Base-by-base conservation (phyloP, 2,113 vertebrate genomes). In the Furnarius figulus region DNA sequence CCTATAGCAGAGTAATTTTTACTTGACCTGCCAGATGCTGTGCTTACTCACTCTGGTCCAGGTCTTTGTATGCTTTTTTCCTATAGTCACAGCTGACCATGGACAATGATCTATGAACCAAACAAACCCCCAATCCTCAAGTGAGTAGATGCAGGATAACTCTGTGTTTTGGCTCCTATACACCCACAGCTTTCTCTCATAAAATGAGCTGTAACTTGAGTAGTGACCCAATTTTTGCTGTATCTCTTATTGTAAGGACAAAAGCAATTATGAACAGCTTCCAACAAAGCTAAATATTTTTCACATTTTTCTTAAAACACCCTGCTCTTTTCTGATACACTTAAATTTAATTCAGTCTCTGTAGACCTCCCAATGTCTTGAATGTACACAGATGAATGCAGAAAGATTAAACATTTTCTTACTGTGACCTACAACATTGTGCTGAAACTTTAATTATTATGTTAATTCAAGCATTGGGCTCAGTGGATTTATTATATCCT, bases 381-480 rank as follows among this genome's bases (percentile, higher is more conserved):
- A 87, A 82, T 72, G 46, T 70, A 91, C 83, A 91, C n/a, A 97
- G 81, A 97, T 93, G 92, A 97, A 93, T 95, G 88, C 58, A 92
- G 89, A 47, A 93, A 96, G 88, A 97, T 97, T 95, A 97, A 97
- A 93, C 67, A 97, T 87, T 95, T 97, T 91, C 58, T 83, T 94
- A 86, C 58, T 80, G 50, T 96, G 93, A 97, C 93, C 96, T 96
- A 97, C 44, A 94, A 91, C 92, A 96, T 84, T 79, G 68, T 65
- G 84, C 76, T 97, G 87, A 96, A 85, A 89, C 33, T 92, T 97
- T 97, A 97, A 97, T 97, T 97, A 97, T 95, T 95, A 96, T 95
- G 93, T 90, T 97, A 97, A 97, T 97, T 92, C 76, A 97, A 93
- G 62, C 52, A 90, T 13, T 73, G 61, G 62, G 52, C 92, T 86